Percentiles rank a stretch among this genome's conserved stretches.
Evolutionary conservation across 2,797 vertebrate genomes (phyloP).

Genomic region (Xiphophorus birchmanni): DNA sequence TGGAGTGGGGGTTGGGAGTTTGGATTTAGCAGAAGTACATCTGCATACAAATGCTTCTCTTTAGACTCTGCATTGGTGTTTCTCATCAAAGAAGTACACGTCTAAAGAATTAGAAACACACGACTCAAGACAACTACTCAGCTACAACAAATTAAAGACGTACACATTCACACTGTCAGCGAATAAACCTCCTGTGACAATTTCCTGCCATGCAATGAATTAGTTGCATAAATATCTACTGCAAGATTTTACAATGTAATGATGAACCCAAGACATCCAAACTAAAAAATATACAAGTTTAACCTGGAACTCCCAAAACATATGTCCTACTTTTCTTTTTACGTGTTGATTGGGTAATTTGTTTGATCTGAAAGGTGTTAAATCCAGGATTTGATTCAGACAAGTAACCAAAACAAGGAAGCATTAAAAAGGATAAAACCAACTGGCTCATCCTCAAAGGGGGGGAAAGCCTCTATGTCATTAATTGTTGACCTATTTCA

Average conservation of each 20-base stretch:
- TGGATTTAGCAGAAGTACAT: slow-evolving; percentile 23
- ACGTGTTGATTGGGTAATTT: background rate
- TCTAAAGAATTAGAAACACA: slow-evolving; percentile 13
- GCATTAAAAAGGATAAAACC: background rate
- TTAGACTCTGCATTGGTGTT: slow-evolving; percentile 18
- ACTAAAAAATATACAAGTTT: background rate
- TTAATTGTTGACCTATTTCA: background rate
- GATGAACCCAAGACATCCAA: background rate
- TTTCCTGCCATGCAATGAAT: background rate
- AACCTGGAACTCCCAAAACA: background rate
- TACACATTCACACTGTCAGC: background rate
- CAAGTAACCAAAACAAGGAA: background rate
- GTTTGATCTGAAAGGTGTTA: background rate
- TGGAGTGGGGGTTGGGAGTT: slow-evolving; percentile 10
- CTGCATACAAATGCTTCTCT: background rate
- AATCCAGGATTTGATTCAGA: background rate
- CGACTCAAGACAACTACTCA: background rate
- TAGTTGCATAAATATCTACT: background rate
- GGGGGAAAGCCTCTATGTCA: background rate
- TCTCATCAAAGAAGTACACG: slow-evolving; percentile 1
- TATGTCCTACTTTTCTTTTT: background rate
- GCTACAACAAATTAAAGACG: background rate
- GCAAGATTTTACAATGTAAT: background rate
- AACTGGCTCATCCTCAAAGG: background rate
- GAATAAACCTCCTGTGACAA: background rate